A percentile compares a stretch with the other conserved stretches of the same genome.
Evolutionary conservation across 2,888 invertebrate species (phyloP).

Genomic region (Cephus rjabovi): DNA sequence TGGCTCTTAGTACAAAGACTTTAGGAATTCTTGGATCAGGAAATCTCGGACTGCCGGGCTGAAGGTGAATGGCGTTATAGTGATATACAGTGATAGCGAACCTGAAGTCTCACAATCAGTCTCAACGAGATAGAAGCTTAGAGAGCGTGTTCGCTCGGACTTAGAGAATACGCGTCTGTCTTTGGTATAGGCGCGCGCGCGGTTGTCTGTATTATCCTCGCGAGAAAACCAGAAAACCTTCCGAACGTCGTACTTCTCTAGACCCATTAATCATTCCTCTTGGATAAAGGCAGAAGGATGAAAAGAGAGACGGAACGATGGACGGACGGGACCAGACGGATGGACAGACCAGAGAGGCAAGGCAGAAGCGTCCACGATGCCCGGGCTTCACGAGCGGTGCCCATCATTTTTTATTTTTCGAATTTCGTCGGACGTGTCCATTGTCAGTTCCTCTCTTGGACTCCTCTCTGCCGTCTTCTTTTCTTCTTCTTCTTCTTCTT

Average conservation of each 20-base stretch:
- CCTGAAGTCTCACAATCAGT: not conserved
- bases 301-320: slow-evolving; percentile 52
- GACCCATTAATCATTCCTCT: slow-evolving; percentile 63
- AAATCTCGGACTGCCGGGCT: not conserved
- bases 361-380: slow-evolving; percentile 22
- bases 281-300: slow-evolving; percentile 55
- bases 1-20: not conserved
- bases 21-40: not conserved
- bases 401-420: slow-evolving; percentile 54
- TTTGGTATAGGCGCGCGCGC: not conserved
- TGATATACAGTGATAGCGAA: not conserved
- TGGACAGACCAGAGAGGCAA: slow-evolving; percentile 42
- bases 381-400: not conserved
- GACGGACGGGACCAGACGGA: slow-evolving; percentile 36
- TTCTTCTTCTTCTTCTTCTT: not conserved
- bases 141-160: not conserved
- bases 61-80: not conserved
- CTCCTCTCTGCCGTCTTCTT: slow-evolving; percentile 5
- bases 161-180: not conserved
- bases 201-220: slow-evolving; percentile 10
- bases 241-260: slow-evolving; percentile 35
- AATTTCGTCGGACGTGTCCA: slow-evolving; percentile 54
- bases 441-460: slow-evolving; percentile 37
- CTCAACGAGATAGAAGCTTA: not conserved
- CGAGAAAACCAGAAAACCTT: slow-evolving; percentile 53